phyloP scores from a whole-genome alignment of 2,888 invertebrate species.

The Hoplodrina blanda region DNA sequence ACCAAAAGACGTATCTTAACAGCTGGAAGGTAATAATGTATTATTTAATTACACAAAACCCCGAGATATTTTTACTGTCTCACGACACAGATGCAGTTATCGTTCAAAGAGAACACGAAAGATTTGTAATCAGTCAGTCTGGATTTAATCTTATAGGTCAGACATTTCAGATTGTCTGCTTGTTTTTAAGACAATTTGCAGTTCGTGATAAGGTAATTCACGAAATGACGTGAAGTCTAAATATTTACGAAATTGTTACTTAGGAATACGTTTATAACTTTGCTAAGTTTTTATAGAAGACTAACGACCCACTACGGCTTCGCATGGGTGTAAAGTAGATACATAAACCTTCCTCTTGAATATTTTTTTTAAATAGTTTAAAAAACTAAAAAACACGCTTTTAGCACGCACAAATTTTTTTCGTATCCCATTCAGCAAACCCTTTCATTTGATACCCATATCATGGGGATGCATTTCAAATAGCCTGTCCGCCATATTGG shows the following conservation, averaged over 20 bases:
- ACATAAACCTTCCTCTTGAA: no score
- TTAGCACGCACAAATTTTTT: no score
- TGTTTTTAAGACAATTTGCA: constrained; percentile 31
- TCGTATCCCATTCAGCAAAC: no score
- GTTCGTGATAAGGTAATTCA: constrained; percentile 50
- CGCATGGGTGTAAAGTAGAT: no score
- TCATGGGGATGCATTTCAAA: no score
- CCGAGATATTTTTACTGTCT: constrained; percentile 4
- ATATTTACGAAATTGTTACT: constrained; percentile 28
- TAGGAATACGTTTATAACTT: background rate
- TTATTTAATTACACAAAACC: constrained; percentile 35
- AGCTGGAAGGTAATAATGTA: constrained; percentile 10
- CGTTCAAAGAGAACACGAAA: constrained; percentile 22
- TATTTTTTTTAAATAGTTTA: no score
- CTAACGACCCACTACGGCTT: no score
- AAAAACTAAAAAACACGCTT: no score
- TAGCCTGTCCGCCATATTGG: no score
- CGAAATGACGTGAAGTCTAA: constrained; percentile 16
- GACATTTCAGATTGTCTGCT: constrained; percentile 19
- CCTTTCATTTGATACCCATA: no score
- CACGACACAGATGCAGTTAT: constrained; percentile 42
- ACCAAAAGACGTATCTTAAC: no score
- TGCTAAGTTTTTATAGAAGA: background rate
- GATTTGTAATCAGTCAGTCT: constrained; percentile 52
- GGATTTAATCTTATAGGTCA: constrained; percentile 43